Percentiles rank a stretch among this genome's conserved stretches.
These are phyloP conservation scores for Lepidotrigona ventralis DNA, from an alignment of 1,140 invertebrate species.

Conservation along the genomic window DNA sequence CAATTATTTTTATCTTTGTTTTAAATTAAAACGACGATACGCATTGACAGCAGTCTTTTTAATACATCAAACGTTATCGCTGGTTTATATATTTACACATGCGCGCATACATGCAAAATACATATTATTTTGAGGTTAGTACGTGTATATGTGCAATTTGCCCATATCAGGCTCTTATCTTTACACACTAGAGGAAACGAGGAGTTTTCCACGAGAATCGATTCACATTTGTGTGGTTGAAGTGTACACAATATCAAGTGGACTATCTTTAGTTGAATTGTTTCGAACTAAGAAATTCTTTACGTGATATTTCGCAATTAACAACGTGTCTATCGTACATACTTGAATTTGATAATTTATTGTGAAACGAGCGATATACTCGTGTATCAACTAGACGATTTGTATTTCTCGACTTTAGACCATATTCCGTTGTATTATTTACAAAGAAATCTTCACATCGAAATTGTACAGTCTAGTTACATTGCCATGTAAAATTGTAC, in stretches of 20 bases:
- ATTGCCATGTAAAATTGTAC: no score
- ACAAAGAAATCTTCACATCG: no score
- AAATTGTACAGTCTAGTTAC: not conserved
- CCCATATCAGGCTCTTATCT: no score
- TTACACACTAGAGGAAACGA: not conserved
- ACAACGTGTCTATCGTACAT: no score
- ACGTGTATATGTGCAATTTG: not conserved
- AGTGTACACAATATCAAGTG: not conserved
- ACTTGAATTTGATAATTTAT: not conserved
- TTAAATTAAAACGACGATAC: no score
- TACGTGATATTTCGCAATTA: not conserved
- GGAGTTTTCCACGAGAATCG: not conserved
- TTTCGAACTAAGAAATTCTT: not conserved
- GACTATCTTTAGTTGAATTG: not conserved
- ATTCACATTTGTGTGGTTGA: not conserved
- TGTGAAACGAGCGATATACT: not conserved
- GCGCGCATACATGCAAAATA: no score
- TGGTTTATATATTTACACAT: not conserved
- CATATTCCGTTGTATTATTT: not conserved
- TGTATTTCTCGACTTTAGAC: no score
- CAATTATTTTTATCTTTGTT: no score
- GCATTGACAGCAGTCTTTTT: not conserved
- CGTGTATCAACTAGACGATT: not conserved
- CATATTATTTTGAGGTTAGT: not conserved
- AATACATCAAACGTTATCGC: not conserved